Conservation (phyloP, 1,140 invertebrate genomes). For the Brachionus angularis region DNA sequence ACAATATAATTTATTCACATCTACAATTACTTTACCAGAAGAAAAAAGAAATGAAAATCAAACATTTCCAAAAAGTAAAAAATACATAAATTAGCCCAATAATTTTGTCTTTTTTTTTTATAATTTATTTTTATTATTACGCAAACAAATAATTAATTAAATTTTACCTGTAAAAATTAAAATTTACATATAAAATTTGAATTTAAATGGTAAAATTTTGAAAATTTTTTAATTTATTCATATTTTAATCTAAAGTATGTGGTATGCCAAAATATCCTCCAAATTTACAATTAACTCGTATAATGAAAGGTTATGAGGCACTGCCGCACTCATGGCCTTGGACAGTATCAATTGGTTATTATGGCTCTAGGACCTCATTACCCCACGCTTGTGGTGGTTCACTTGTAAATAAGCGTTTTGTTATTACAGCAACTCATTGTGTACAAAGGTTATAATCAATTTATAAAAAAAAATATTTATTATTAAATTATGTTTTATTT, state of each 20-base stretch:
- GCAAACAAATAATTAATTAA: too few relatives aligned
- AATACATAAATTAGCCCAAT: not conserved
- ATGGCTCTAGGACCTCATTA: constrained; percentile 21
- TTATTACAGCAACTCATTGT: constrained; percentile 41
- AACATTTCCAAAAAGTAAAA: too few relatives aligned
- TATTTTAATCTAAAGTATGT: constrained; percentile 7
- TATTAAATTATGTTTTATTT: not conserved
- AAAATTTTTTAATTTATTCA: not conserved
- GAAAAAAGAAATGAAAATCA: too few relatives aligned
- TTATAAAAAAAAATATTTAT: too few relatives aligned
- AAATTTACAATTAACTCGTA: constrained; percentile 8
- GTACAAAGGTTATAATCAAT: constrained; percentile 1
- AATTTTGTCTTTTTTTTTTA: not conserved
- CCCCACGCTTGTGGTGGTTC: constrained; percentile 38
- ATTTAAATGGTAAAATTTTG: not conserved
- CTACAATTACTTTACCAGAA: too few relatives aligned
- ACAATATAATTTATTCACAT: too few relatives aligned
- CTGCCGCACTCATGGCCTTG: constrained; percentile 33
- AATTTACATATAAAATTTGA: too few relatives aligned
- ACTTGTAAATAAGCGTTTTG: constrained; percentile 24
- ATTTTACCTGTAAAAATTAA: too few relatives aligned
- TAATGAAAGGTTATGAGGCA: not conserved
- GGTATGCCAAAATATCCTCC: not conserved
- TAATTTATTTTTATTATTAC: too few relatives aligned
- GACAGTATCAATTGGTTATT: constrained; percentile 38